Conservation (phyloP, 1,140 invertebrate genomes). For the Drosophila cardini region DNA sequence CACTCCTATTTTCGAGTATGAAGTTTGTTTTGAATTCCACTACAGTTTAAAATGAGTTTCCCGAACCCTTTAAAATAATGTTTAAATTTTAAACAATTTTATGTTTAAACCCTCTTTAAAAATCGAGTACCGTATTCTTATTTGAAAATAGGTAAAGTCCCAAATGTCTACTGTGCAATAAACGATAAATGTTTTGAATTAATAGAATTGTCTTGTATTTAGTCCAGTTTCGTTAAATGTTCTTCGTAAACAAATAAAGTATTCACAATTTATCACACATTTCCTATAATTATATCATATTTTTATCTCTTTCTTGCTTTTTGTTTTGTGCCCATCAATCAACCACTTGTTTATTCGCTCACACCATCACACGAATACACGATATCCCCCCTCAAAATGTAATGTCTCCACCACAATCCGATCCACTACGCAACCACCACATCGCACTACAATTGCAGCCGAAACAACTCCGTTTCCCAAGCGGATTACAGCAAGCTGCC, state of each 20-base stretch:
- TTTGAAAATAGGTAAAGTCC: slow-evolving; percentile 25
- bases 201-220: slow-evolving; percentile 35
- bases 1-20: neutral
- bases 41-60: neutral
- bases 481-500: slow-evolving; percentile 86
- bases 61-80: neutral
- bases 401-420: slow-evolving; percentile 13
- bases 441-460: slow-evolving; percentile 65
- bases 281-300: slow-evolving; percentile 68
- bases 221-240: slow-evolving; percentile 17
- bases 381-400: slow-evolving; percentile 12
- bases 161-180: slow-evolving; percentile 53
- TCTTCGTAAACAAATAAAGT: slow-evolving; percentile 1
- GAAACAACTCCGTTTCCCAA: slow-evolving; percentile 86
- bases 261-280: slow-evolving; percentile 43
- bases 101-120: neutral
- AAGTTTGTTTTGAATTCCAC: neutral
- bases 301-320: slow-evolving; percentile 70
- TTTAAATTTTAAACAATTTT: neutral
- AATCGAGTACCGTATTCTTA: neutral
- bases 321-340: slow-evolving; percentile 61
- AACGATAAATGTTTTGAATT: slow-evolving; percentile 46
- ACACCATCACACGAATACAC: slow-evolving; percentile 33
- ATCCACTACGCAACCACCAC: slow-evolving; percentile 33
- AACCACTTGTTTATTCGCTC: slow-evolving; percentile 33